Base-by-base conservation (phyloP, 2,888 invertebrate genomes). In the Schizaphis graminum region DNA sequence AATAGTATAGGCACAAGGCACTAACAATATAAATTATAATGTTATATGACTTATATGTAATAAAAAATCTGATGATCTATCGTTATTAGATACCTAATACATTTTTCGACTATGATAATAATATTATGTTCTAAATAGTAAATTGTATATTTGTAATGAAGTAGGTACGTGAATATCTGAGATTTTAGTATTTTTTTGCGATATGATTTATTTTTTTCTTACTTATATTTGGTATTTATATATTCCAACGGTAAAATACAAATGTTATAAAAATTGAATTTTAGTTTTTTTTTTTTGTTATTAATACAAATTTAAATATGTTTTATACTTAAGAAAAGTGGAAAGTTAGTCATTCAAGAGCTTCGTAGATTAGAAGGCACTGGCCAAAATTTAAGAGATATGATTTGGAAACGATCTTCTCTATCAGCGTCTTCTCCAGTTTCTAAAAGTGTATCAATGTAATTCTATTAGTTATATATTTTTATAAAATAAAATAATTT, bases 351-450 rank as follows among this genome's bases (percentile, higher is more conserved):
- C 0, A 97, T 98, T 95, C 97, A 97, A 87, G 98, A 98, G 95
- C 96, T 98, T 94, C 97, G 98, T 95, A 97, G 98, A 95, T 97
- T 98, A 92, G 97, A 98, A 61, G 97, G 98, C 96, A 98, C 98
- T 11, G 98, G 98, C 0, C 98, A 98, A 96, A 97, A 98, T 96
- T 96, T 98, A 96, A 96, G 98, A 11, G 97, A 98, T 89, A 96
- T 98, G 85, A 98, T 98, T 98, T 98, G 98, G 98, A 98, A 98
- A 28, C 96, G 98, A 56, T 98, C 98, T 61, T 98, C 98, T 0
- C 98, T 98, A 95, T 90, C 93, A 4, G 89, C 84, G 35, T 98
- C 98, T 21, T 98, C 98, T 8, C 98, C 98, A 0, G 97, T 98
- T 28, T 44, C 91, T 44, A 94, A 93, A 56, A 88, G 91, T 41